phyloP scores from a whole-genome alignment of 2,888 invertebrate species.

The Drosophila fungiperda region DNA sequence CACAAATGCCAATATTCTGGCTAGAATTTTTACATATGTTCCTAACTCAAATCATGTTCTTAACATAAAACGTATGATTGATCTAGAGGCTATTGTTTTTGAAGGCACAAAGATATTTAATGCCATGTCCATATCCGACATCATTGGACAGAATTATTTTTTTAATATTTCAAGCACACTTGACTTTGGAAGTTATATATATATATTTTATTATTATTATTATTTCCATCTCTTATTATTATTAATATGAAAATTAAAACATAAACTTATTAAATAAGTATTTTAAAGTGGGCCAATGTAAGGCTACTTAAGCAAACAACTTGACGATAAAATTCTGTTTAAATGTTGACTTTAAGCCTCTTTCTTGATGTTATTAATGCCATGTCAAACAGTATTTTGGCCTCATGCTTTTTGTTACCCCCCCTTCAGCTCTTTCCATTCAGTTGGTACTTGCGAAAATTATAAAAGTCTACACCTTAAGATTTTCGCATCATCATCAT shows the following conservation, averaged over 20 bases:
- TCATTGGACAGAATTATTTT: not conserved
- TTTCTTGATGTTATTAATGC: conserved; percentile 16
- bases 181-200: not conserved
- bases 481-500: conserved; percentile 30
- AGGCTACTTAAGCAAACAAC: not conserved
- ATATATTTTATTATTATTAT: not conserved
- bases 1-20: not conserved
- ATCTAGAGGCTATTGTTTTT: not conserved
- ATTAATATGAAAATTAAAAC: not conserved
- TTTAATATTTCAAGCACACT: not conserved
- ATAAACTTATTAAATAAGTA: not conserved
- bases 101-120: not conserved
- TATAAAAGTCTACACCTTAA: conserved; percentile 65
- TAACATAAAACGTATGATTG: not conserved
- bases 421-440: not conserved
- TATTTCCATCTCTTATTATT: not conserved
- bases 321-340: not conserved
- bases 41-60: not conserved
- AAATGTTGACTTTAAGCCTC: conserved; percentile 26
- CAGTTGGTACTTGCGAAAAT: conserved; percentile 43
- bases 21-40: not conserved
- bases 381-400: conserved; percentile 18
- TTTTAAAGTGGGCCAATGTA: not conserved
- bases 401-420: conserved; percentile 5
- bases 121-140: too few species aligned